These are phyloP conservation scores for Monodelphis domestica DNA, from an alignment of 2,797 vertebrate species.

Conservation along the genomic window DNA sequence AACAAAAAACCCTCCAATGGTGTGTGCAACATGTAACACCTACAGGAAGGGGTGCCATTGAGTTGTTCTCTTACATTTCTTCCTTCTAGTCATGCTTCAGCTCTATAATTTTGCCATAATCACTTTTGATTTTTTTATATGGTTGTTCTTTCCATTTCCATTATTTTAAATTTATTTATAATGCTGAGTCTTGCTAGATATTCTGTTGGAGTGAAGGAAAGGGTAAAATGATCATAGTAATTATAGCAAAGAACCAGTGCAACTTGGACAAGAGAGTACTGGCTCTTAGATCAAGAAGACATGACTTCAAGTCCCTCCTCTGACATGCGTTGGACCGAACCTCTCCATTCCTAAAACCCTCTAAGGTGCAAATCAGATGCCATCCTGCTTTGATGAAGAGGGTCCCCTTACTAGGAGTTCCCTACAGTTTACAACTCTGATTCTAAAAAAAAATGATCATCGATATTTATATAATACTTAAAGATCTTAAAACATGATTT, in stretches of 20 bases:
- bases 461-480: neutral
- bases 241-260: neutral
- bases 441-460: neutral
- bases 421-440: neutral
- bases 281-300: neutral
- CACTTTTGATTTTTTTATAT: neutral
- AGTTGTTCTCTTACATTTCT: neutral
- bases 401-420: neutral
- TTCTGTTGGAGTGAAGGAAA: neutral
- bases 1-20: too few species aligned
- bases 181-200: neutral
- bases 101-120: neutral
- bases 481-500: neutral
- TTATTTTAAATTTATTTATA: neutral
- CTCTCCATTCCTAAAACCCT: neutral
- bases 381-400: neutral
- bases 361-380: neutral
- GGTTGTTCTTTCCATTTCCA: neutral
- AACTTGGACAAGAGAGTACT: neutral
- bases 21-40: neutral
- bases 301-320: too few species aligned
- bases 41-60: neutral
- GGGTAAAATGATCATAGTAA: neutral
- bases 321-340: neutral
- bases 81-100: neutral